Evolutionary conservation across 1,140 invertebrate genomes (phyloP), one percentile per base, ranked within the genome.

Genomic region (Eurosta solidaginis): DNA sequence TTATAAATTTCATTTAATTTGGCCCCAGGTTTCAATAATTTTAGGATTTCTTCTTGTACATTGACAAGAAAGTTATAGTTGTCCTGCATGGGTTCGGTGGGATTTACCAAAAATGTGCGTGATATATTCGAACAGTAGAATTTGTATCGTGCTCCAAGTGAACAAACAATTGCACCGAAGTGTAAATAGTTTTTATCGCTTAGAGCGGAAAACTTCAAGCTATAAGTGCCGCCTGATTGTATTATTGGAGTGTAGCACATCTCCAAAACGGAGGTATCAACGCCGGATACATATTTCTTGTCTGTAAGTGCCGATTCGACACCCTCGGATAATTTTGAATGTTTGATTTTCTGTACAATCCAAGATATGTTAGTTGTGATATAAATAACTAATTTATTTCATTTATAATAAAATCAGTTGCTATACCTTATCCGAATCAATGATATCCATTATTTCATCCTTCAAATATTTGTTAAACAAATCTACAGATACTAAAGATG

Each of bases 211-310:
- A 99, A 99, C 89, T 99, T 99, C 1, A 99, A 90, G 85, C 93
- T 96, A 89, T 99, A 99, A 85, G 97, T 95, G 7, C 97, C 97
- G 36, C 98, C 98, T 80, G 97, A 99, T 87, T 99, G 98, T 85
- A 99, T 97, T 78, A 99, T 99, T 0, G 98, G 94, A 2, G 97
- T 97, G 88, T 99, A 99, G 88, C 98, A 99, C 92, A 98, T 96
- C 85, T 99, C 98, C 5, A 99, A 90, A 85, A 96, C 93, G 20
- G 92, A 91, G 0, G 93, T 91, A 88, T 99, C 97, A 5, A 97
- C 93, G 25, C 94, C 95, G 80, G 92, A 92, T 0, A 98, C 94
- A 90, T 97, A 98, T 88, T 99, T 99, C 84, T 98, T 98, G 84
- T 97, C 96, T 5, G 92, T 91, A 82, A 97, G 92, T 12, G 97